Base-by-base conservation (phyloP, 1,140 invertebrate genomes). In the Lordiphosa mommai region DNA sequence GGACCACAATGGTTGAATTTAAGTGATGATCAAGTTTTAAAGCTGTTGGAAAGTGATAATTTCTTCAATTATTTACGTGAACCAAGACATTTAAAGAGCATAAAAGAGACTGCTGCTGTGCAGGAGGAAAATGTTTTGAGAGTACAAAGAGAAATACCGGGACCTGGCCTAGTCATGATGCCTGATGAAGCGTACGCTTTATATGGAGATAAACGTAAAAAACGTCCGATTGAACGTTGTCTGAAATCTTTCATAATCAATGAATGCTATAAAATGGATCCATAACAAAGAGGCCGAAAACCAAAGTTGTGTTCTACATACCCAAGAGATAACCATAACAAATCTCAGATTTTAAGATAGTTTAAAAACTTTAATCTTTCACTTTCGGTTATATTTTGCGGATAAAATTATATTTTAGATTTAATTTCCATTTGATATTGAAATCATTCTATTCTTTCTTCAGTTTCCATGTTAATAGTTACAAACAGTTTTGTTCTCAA, bases 121-220 rank as follows among this genome's bases (percentile, higher is more conserved):
- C 12, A 7, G 8, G 8, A 32, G 0, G 20, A 23, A 23, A 16
- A 57, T 30, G 10, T 33, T 9, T 9, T 70, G 8, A 33, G 17
- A 9, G 60, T 82, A 6, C 10, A 32, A 3, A 32, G 10, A 3
- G 1, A 37, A 2, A 80, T 86, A 43, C 37, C 8, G 4, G 73
- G 50, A 4, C 69, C 74, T 32, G 77, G 59, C 4, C 20, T 38
- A 2, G 34, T 33, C 16, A 77, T 77, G 72, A 14, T 52, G 23
- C 38, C 57, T 8, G 61, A 63, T 49, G 33, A 58, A 17, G 51
- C n/a, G 8, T 71, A 55, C 27, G 36, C 65, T n/a, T 51, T 86
- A 2, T 86, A 71, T 34, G 82, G 82, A 4, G 61, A 82, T 23
- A 33, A 44, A 7, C 36, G 74, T 3, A 70, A 68, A 4, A 76